Conservation (phyloP, 1,140 invertebrate species). For the Meteorus sp. region DNA sequence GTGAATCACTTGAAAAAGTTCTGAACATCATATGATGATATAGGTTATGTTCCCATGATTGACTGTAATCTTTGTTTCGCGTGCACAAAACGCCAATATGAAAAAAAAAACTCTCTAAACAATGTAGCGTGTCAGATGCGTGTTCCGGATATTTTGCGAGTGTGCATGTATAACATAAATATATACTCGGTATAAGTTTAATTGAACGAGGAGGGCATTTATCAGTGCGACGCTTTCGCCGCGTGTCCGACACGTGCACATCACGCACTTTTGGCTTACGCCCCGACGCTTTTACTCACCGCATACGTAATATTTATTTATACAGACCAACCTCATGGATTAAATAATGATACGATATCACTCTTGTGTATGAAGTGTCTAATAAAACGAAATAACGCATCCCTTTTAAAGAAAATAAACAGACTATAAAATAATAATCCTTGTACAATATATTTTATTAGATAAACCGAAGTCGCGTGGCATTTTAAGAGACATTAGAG, state of each 20-base stretch:
- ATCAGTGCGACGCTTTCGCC: slow-evolving; percentile 25
- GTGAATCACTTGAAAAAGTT: no score
- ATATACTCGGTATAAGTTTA: slow-evolving; percentile 8
- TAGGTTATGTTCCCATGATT: no score
- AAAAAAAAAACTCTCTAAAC: no score
- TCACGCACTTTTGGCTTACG: slow-evolving; percentile 24
- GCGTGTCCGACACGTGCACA: slow-evolving; percentile 40
- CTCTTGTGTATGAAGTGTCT: no score
- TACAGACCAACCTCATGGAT: not conserved
- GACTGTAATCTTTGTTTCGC: no score
- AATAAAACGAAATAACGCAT: no score
- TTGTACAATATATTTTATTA: no score
- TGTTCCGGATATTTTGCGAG: not conserved
- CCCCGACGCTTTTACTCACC: not conserved
- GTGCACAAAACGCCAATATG: no score
- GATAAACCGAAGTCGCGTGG: slow-evolving; percentile 42
- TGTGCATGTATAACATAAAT: no score
- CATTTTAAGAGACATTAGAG: slow-evolving; percentile 9
- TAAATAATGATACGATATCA: slow-evolving; percentile 17
- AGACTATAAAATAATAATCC: slow-evolving; percentile 39
- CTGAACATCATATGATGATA: no score
- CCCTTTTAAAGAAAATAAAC: slow-evolving; percentile 21
- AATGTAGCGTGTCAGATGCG: no score
- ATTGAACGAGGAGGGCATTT: slow-evolving; percentile 26
- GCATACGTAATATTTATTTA: not conserved